Conservation (phyloP, 1,140 invertebrate species). For the Drosophila santomea region DNA sequence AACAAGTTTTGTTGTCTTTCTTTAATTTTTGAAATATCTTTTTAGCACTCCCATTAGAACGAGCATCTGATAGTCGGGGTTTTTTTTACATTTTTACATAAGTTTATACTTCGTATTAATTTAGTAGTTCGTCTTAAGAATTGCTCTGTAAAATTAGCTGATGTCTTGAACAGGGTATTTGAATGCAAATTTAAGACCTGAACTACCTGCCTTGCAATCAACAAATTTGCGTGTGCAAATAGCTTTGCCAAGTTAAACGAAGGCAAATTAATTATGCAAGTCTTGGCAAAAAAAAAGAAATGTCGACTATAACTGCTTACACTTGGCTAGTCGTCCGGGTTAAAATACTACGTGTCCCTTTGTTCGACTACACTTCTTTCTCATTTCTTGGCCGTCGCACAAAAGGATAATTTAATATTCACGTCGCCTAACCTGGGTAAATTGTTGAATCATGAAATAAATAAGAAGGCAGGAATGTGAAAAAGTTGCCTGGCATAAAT, state of each 20-base stretch:
- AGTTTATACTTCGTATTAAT: too few species aligned
- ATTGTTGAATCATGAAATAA: constrained; percentile 73
- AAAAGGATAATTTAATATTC: constrained; percentile 71
- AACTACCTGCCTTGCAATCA: not conserved
- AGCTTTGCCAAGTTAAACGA: not conserved
- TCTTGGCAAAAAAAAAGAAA: constrained; percentile 62
- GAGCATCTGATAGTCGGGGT: too few species aligned
- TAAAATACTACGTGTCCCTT: constrained; percentile 56
- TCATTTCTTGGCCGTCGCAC: constrained; percentile 21
- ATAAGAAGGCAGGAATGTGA: constrained; percentile 68
- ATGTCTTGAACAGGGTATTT: too few species aligned
- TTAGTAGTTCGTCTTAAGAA: too few species aligned
- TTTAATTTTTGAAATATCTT: too few species aligned
- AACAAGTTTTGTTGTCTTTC: too few species aligned
- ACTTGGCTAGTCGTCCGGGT: constrained; percentile 40
- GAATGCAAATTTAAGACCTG: too few species aligned
- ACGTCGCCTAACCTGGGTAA: constrained; percentile 66
- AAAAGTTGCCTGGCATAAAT: constrained; percentile 41
- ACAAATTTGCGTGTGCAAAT: not conserved
- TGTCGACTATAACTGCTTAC: constrained; percentile 36
- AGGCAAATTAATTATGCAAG: constrained; percentile 51
- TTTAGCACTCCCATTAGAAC: too few species aligned
- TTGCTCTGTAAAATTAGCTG: not conserved
- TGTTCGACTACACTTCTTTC: constrained; percentile 25
- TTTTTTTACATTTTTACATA: too few species aligned